These are phyloP conservation scores for Fulica atra DNA, from an alignment of 2,113 vertebrate species.

Conservation along the genomic window DNA sequence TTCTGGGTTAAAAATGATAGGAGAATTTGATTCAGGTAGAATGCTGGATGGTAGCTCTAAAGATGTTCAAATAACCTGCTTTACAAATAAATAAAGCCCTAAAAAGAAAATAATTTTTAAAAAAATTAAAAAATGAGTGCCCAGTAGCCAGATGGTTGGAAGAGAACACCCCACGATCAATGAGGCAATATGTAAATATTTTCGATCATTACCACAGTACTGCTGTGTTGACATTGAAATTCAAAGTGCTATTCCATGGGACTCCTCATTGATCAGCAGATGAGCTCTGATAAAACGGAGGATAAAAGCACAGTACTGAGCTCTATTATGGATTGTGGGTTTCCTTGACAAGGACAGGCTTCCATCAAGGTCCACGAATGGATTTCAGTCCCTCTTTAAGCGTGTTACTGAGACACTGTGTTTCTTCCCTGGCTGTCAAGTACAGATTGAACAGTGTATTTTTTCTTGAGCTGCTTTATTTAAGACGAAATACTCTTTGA, in stretches of 20 bases:
- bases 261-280: constrained; percentile 29
- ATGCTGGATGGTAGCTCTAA: neutral
- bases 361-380: neutral
- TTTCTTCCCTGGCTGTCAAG: neutral
- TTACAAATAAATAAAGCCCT: constrained; percentile 8
- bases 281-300: constrained; percentile 16
- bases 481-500: neutral
- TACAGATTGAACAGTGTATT: neutral
- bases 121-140: neutral
- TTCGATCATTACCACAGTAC: constrained; percentile 52
- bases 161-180: constrained; percentile 57
- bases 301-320: neutral
- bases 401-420: neutral
- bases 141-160: constrained; percentile 72
- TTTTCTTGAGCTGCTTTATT: constrained; percentile 38
- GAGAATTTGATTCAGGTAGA: neutral
- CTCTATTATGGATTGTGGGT: neutral
- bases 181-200: constrained; percentile 72
- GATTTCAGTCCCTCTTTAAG: neutral
- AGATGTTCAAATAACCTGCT: neutral
- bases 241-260: constrained; percentile 48
- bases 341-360: neutral
- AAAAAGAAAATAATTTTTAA: neutral
- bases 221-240: constrained; percentile 51
- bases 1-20: constrained; percentile 11